Evolutionary conservation across 2,797 vertebrate species (phyloP), one percentile per base, ranked within the genome.

Genomic region (Enteromius trimaculatus): DNA sequence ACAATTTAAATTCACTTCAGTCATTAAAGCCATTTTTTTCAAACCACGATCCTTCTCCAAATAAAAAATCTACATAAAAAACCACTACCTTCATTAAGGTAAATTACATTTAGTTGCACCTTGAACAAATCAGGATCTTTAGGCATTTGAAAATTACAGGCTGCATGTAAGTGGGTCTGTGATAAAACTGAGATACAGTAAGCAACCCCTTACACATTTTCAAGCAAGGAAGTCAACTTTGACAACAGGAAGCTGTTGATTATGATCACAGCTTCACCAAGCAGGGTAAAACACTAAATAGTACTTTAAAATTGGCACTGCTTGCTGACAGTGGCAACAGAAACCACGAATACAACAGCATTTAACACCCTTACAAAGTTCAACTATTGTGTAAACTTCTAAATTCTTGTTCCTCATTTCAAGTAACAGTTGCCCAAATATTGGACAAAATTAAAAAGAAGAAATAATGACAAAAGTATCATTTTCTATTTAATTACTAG

Each of bases 221-320:
- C 21, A 85, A 85, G 83, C 80, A 85, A 88, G 89, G 87, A 90
- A 87, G 80, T 66, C 74, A 82, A 77, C 70, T 82, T 70, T 79
- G 86, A 86, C 78, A 87, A 88, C 87, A 90, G 89, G 86, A 90
- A 90, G 86, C 83, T 77, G 86, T 84, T 81, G 87, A 88, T 86
- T 83, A 72, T 72, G 82, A 88, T 83, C 77, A 82, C 60, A 29
- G 66, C 34, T 83, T 60, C 64, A 79, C 37, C 34, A 14, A 62
- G 53, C 26, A 80, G 42, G 69, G 81, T 79, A 83, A 86, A 79
- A 68, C 26, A 10, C 17, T 4, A 19, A 10, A 16, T 1, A 47
- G 39, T 23, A 26, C 49, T 83, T 51, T 29, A 47, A 70, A 85
- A 79, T 37, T 7, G 47, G 13, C 42, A 71, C 31, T 49, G n/a